phyloP scores from a whole-genome alignment of 2,113 vertebrate species.

The Odontophorus gujanensis region DNA sequence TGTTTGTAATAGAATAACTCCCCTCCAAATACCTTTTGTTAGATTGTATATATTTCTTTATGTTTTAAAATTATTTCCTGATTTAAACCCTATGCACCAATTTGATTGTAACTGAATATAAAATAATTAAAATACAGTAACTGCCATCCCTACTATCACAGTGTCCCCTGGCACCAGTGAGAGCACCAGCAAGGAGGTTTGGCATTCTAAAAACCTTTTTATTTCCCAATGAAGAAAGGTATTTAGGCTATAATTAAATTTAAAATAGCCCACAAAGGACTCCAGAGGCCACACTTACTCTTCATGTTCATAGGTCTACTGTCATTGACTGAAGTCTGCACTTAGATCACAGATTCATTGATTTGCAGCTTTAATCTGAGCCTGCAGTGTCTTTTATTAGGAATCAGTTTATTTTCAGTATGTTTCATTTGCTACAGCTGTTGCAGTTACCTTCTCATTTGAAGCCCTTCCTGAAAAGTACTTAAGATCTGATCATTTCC shows the following conservation, averaged over 20 bases:
- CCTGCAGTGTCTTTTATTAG: background rate
- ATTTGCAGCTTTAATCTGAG: background rate
- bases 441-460: background rate
- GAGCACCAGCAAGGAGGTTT: background rate
- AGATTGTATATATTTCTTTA: background rate
- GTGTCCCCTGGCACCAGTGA: background rate
- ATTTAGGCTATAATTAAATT: conserved; percentile 51
- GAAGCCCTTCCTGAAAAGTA: background rate
- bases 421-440: background rate
- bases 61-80: background rate
- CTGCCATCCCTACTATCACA: background rate
- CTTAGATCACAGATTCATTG: conserved; percentile 27
- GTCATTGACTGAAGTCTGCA: background rate
- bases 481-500: background rate
- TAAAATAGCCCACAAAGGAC: background rate
- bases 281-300: background rate
- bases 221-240: conserved; percentile 32
- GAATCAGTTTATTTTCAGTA: background rate
- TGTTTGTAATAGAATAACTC: background rate
- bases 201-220: conserved; percentile 25
- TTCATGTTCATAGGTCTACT: background rate
- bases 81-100: background rate
- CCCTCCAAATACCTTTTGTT: background rate
- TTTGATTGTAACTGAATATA: background rate
- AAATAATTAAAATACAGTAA: conserved; percentile 10